Conservation (phyloP, 2,888 invertebrate species). For the Euclidia mi region DNA sequence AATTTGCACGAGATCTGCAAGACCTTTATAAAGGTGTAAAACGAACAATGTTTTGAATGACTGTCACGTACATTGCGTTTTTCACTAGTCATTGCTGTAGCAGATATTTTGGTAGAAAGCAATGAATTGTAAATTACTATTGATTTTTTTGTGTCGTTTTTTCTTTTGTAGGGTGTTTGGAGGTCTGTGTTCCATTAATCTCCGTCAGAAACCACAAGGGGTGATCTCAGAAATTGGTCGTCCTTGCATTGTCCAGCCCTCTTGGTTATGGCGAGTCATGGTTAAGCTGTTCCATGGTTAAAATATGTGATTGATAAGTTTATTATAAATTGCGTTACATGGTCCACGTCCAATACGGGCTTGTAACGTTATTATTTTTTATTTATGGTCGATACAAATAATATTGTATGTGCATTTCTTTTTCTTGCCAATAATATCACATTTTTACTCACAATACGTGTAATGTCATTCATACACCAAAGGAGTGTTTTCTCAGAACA, state of each 20-base stretch:
- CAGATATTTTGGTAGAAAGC: slow-evolving; percentile 7
- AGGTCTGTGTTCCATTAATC: slow-evolving; percentile 70
- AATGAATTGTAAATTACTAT: slow-evolving; percentile 23
- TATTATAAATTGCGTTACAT: slow-evolving; percentile 41
- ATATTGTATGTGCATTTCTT: no score
- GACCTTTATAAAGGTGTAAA: slow-evolving; percentile 24
- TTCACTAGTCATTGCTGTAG: background rate
- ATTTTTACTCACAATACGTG: no score
- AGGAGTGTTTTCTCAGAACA: no score
- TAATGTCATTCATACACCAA: no score
- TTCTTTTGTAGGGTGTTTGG: slow-evolving; percentile 12
- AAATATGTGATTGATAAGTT: slow-evolving; percentile 55
- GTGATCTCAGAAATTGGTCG: slow-evolving; percentile 79
- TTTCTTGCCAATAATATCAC: no score
- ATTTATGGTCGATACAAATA: no score
- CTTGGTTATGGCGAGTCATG: slow-evolving; percentile 59
- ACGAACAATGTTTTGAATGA: slow-evolving; percentile 16
- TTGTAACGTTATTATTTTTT: background rate
- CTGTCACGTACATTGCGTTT: slow-evolving; percentile 34
- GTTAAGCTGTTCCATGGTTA: slow-evolving; percentile 34
- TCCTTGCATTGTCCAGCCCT: slow-evolving; percentile 59
- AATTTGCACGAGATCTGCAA: slow-evolving; percentile 48
- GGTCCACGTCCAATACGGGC: background rate
- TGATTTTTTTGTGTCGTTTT: background rate
- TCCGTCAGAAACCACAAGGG: slow-evolving; percentile 73